phyloP scores from a whole-genome alignment of 2,888 invertebrate genomes.

The Chesias legatella region DNA sequence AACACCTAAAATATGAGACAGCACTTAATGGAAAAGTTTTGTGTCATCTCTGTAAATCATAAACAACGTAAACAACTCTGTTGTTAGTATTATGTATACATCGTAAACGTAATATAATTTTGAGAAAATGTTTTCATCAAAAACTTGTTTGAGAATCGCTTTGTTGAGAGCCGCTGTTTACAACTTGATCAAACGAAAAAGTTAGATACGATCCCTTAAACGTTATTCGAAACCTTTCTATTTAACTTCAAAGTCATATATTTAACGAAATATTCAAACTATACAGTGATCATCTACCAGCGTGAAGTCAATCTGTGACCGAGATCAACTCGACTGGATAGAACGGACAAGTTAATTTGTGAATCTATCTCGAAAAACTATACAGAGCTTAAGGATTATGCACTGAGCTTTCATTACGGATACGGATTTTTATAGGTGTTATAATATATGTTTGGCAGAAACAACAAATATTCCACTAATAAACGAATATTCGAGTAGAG shows the following conservation, averaged over 20 bases:
- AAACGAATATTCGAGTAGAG: too few species aligned
- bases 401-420: too few species aligned
- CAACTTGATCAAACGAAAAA: constrained; percentile 23
- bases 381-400: too few species aligned
- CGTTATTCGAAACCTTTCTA: constrained; percentile 12
- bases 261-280: constrained; percentile 6
- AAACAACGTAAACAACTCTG: neutral
- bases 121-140: constrained; percentile 26
- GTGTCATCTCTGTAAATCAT: too few species aligned
- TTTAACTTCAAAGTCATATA: constrained; percentile 7
- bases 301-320: constrained; percentile 4
- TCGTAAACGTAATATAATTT: constrained; percentile 16
- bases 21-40: too few species aligned
- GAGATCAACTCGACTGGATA: neutral
- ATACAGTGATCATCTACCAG: constrained; percentile 6
- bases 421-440: too few species aligned
- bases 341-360: too few species aligned
- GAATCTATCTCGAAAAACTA: too few species aligned
- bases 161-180: constrained; percentile 22
- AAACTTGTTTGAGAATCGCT: constrained; percentile 26
- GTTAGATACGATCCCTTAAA: constrained; percentile 11
- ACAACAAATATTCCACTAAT: too few species aligned
- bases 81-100: neutral
- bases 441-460: too few species aligned
- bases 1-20: too few species aligned